phyloP scores from a whole-genome alignment of 2,888 invertebrate genomes.

The Drosophila multiciliata region DNA sequence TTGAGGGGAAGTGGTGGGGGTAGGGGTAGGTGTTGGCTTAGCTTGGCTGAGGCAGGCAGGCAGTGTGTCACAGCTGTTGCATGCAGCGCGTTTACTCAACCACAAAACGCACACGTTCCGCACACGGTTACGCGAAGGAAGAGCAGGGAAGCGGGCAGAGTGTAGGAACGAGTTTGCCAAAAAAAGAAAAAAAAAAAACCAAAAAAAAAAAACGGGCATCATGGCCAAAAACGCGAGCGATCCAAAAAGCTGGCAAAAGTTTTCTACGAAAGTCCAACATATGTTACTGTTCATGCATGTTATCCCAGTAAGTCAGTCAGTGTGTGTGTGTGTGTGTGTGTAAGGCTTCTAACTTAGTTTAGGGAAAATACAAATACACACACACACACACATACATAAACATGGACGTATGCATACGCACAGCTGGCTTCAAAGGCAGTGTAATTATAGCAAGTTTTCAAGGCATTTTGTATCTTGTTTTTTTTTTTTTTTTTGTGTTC shows the following conservation, averaged over 20 bases:
- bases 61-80: constrained; percentile 71
- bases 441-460: constrained; percentile 79
- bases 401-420: constrained; percentile 14
- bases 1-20: background rate
- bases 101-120: constrained; percentile 76
- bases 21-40: background rate
- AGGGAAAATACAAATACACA: constrained; percentile 17
- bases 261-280: constrained; percentile 76
- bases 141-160: background rate
- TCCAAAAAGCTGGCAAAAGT: constrained; percentile 60
- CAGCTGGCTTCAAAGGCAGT: constrained; percentile 46
- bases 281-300: constrained; percentile 76
- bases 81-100: constrained; percentile 68
- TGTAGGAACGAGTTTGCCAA: constrained; percentile 33
- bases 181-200: constrained; percentile 17
- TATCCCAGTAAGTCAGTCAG: constrained; percentile 51
- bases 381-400: constrained; percentile 28
- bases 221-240: constrained; percentile 32
- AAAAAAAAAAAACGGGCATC: constrained; percentile 25
- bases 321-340: background rate
- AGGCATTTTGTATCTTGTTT: constrained; percentile 56
- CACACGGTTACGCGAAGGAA: constrained; percentile 18
- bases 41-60: background rate
- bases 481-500: constrained; percentile 3
- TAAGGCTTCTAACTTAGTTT: constrained; percentile 42